Evolutionary conservation across 2,888 invertebrate species (phyloP), one percentile per base, ranked within the genome.

Genomic region (Timandra comae): DNA sequence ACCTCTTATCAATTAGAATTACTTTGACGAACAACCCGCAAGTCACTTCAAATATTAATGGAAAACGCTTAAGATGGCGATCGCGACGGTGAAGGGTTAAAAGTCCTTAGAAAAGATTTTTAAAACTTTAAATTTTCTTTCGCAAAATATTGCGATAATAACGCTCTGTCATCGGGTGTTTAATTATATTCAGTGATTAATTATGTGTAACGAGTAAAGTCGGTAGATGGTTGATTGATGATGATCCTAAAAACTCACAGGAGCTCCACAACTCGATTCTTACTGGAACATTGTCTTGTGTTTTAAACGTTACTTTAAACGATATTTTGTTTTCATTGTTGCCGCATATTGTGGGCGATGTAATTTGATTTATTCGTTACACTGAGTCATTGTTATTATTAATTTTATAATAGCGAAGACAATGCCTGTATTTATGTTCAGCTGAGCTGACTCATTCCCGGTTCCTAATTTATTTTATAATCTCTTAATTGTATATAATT

Each of bases 181-280:
- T 82, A 82, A 82, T 85, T 82, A 84, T 75, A 79, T 76, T 65
- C 63, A 54, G 64, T 85, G 81, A 85, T 85, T 82, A 85, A 85
- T 84, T 80, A 80, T 78, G 63, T 73, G 67, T 76, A 75, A 73
- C 63, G 63, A 73, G 73, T 64, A 61, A 73, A 73, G 71, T 63
- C 57, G 61, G 56, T 56, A 55, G 67, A 77, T 77, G 56, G 65
- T 69, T 84, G 84, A 82, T 84, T 80, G 82, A 81, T 84, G 78
- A 77, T 72, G 53, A 56, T 48, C 57, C 61, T 59, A 56, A 57
- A 68, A n/a, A 63, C 70, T 73, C n/a, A n/a, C 62, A 62, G 52
- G 58, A 64, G 68, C 70, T 68, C 61, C 57, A 56, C 63, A 56
- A 50, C 49, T 62, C 64, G 60, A n/a, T n/a, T 63, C 64, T 66